These are phyloP conservation scores for Melinaea marsaeus DNA, from an alignment of 2,888 invertebrate species.

Conservation along the genomic window DNA sequence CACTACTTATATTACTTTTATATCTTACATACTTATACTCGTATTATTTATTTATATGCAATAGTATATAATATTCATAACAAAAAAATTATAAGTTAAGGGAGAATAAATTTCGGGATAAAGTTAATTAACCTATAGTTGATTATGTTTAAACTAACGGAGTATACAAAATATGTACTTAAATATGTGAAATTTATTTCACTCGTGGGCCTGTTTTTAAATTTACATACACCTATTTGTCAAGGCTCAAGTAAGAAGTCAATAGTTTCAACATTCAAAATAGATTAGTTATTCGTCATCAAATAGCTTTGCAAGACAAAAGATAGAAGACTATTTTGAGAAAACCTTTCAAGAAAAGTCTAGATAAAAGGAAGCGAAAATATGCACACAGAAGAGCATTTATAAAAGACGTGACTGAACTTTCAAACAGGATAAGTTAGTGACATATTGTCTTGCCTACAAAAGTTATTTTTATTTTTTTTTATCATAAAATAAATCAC, in stretches of 20 bases:
- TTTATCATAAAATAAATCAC: no score
- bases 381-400: conserved; percentile 24
- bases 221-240: conserved; percentile 4
- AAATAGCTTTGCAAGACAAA: conserved; percentile 25
- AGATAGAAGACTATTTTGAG: conserved; percentile 23
- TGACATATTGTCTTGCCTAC: background rate
- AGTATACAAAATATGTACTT: no score
- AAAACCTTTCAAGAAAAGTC: conserved; percentile 29
- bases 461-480: background rate
- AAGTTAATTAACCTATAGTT: no score
- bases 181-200: no score
- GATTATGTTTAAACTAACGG: no score
- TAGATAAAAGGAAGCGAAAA: conserved; percentile 30
- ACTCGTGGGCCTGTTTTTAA: background rate
- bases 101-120: no score
- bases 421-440: conserved; percentile 19
- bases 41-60: no score
- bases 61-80: no score
- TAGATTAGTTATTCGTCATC: conserved; percentile 20
- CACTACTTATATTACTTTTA: no score
- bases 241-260: conserved; percentile 15
- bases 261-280: conserved; percentile 11
- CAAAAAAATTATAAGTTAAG: no score
- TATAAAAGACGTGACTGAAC: conserved; percentile 25
- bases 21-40: no score